These are phyloP conservation scores for Caenorhabditis auriculariae DNA, from an alignment of 2,888 invertebrate species.

Conservation along the genomic window DNA sequence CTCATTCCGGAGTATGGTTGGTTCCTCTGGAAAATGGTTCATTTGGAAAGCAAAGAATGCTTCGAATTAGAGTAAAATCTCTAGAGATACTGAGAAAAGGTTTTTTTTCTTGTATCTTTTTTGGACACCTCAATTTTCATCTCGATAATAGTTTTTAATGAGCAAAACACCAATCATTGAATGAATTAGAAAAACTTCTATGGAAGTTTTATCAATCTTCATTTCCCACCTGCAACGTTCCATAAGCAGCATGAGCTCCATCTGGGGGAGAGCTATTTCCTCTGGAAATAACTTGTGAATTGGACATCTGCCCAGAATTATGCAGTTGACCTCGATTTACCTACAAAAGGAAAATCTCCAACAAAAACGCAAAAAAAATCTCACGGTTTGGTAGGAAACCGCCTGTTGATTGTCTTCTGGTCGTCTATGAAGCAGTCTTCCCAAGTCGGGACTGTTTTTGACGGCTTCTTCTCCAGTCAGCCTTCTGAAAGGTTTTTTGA, in stretches of 20 bases:
- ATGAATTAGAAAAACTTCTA: too few relatives aligned
- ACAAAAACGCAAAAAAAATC: not conserved
- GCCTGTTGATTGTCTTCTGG: conserved; percentile 30
- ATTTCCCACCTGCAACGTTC: conserved; percentile 14
- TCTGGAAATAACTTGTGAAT: conserved; percentile 19
- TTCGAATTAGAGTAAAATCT: too few relatives aligned
- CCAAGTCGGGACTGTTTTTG: conserved; percentile 36
- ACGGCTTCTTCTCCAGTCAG: conserved; percentile 22
- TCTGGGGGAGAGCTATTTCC: conserved; percentile 44
- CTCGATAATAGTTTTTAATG: too few relatives aligned
- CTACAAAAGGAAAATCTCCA: not conserved
- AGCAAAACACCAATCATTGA: too few relatives aligned
- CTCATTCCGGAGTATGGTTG: conserved; percentile 25
- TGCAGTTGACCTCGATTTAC: not conserved
- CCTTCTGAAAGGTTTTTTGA: conserved; percentile 5
- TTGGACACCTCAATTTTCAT: not conserved
- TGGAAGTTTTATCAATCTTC: too few relatives aligned
- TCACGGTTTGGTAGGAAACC: conserved; percentile 32
- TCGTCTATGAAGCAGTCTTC: conserved; percentile 27
- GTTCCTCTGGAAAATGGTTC: conserved; percentile 12
- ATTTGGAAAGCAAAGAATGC: too few relatives aligned
- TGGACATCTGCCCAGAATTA: conserved; percentile 11
- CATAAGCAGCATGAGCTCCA: conserved; percentile 16
- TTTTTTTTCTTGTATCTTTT: too few relatives aligned
- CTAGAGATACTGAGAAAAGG: too few relatives aligned